Percentiles rank a stretch among this genome's conserved stretches.
These are phyloP conservation scores for Myotis findleyi DNA, from an alignment of 2,797 vertebrate species.

Conservation along the genomic window DNA sequence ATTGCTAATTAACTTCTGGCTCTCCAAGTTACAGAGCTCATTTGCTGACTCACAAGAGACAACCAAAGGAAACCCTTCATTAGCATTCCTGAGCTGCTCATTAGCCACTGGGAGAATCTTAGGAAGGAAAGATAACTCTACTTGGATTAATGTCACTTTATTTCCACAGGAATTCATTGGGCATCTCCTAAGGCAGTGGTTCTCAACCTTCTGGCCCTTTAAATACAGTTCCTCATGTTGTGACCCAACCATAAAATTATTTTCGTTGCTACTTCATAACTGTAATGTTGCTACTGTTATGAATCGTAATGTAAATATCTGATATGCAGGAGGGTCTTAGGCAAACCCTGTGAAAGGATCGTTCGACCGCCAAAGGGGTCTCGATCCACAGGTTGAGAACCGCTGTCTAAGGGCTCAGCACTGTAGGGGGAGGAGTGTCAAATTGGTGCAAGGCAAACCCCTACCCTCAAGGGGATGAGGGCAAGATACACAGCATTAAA, in stretches of 20 bases:
- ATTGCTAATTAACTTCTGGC: slow-evolving; percentile 71
- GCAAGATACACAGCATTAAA: background rate
- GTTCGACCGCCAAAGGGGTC: too few relatives aligned
- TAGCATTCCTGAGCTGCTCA: slow-evolving; percentile 66
- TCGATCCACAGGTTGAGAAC: too few relatives aligned
- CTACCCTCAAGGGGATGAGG: background rate
- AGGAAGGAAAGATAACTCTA: background rate
- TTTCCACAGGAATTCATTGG: background rate
- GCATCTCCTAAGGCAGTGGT: background rate
- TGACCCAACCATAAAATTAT: too few relatives aligned
- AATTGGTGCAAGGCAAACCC: background rate
- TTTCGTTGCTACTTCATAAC: too few relatives aligned
- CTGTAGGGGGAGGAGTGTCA: background rate
- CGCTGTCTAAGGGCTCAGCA: background rate
- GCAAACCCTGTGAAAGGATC: too few relatives aligned
- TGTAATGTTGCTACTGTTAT: too few relatives aligned
- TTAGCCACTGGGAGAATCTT: slow-evolving; percentile 61
- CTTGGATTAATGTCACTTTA: background rate
- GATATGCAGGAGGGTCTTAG: too few relatives aligned
- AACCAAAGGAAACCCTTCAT: slow-evolving; percentile 76
- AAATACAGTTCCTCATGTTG: too few relatives aligned
- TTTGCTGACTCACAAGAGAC: slow-evolving; percentile 78
- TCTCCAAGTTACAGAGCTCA: slow-evolving; percentile 67
- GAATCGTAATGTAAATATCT: too few relatives aligned
- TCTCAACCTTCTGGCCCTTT: too few relatives aligned